A percentile compares a stretch with the other conserved stretches of the same genome.
These are phyloP conservation scores for Megamerina dolium DNA, from an alignment of 2,888 invertebrate species.

Conservation along the genomic window DNA sequence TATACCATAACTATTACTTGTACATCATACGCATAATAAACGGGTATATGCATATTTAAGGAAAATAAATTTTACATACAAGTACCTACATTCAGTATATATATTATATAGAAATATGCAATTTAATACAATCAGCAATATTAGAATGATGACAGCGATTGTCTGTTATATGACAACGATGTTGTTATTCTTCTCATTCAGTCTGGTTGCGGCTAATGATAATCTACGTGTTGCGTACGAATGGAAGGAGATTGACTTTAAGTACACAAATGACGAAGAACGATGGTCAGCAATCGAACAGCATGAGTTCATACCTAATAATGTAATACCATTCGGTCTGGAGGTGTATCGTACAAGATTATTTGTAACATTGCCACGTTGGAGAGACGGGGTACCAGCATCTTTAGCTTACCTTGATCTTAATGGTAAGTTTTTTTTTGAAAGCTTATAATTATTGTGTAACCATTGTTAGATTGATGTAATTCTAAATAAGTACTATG, in stretches of 20 bases:
- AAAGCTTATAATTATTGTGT: conserved; percentile 1
- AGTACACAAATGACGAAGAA: conserved; percentile 55
- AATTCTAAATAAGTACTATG: no score
- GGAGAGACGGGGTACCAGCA: conserved; percentile 69
- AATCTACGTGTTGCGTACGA: conserved; percentile 64
- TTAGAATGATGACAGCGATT: no score
- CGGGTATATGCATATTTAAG: no score
- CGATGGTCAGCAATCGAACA: conserved; percentile 56
- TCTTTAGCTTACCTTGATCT: conserved; percentile 67
- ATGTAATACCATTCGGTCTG: conserved; percentile 68
- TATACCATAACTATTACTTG: no score
- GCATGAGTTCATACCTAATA: conserved; percentile 60
- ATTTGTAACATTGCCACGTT: conserved; percentile 69
- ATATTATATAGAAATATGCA: no score
- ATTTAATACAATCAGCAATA: no score
- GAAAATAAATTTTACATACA: no score
- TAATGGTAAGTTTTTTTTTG: conserved; percentile 54
- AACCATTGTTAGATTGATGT: not conserved
- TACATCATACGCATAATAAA: no score
- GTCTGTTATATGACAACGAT: no score
- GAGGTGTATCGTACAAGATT: conserved; percentile 64
- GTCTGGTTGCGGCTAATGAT: conserved; percentile 53
- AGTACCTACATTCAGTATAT: no score
- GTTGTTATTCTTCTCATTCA: no score
- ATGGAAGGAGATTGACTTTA: conserved; percentile 69